These are phyloP conservation scores for Sisyra nigra DNA, from an alignment of 2,888 invertebrate genomes.

Conservation along the genomic window DNA sequence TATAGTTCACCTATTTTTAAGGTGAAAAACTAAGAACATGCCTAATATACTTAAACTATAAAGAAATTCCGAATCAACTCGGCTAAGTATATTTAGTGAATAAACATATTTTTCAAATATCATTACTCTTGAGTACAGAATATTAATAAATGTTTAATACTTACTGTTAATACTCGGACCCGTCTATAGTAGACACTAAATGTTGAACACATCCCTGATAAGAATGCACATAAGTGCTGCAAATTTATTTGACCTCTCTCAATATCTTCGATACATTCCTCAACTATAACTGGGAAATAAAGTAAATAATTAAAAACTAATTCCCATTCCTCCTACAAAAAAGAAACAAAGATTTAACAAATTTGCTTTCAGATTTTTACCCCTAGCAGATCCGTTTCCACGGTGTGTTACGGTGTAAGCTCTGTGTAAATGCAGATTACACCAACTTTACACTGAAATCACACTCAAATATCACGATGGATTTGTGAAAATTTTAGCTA, in stretches of 20 bases:
- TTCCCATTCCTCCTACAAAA: constrained; percentile 61
- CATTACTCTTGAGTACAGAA: too few relatives aligned
- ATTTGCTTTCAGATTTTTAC: background rate
- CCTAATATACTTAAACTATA: too few relatives aligned
- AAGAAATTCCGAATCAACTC: too few relatives aligned
- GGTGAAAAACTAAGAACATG: too few relatives aligned
- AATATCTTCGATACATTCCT: constrained; percentile 32
- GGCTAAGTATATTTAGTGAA: too few relatives aligned
- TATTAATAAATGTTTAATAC: too few relatives aligned
- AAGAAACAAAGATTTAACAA: constrained; percentile 12
- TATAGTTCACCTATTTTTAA: too few relatives aligned
- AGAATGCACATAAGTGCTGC: constrained; percentile 45
- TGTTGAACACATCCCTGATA: constrained; percentile 41
- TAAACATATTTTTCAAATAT: too few relatives aligned
- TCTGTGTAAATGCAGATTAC: too few relatives aligned
- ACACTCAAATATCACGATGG: too few relatives aligned
- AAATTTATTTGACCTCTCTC: constrained; percentile 36
- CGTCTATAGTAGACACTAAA: constrained; percentile 63
- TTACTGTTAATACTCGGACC: constrained; percentile 51
- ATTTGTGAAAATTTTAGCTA: too few relatives aligned
- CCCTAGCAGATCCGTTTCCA: background rate
- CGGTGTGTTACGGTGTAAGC: background rate
- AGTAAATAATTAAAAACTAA: constrained; percentile 50
- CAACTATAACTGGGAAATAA: constrained; percentile 43
- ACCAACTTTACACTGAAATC: too few relatives aligned